Conservation (phyloP, 1,140 invertebrate species). For the Dendroctonus ponderosae region DNA sequence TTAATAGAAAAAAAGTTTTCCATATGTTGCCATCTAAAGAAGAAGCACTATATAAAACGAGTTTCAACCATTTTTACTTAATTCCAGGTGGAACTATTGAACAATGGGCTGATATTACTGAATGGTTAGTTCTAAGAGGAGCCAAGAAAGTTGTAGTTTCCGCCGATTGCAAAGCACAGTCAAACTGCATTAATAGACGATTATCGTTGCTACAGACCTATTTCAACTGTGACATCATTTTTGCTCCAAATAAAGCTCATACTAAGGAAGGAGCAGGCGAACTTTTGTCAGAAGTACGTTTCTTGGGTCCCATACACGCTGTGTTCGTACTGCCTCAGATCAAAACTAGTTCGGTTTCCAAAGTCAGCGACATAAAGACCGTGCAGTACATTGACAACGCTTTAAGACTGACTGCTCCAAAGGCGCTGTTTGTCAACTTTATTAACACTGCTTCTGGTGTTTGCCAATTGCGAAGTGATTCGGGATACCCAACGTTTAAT, state of each 20-base stretch:
- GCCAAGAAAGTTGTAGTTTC: constrained; percentile 68
- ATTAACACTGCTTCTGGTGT: constrained; percentile 40
- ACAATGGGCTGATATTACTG: constrained; percentile 81
- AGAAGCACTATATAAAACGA: not conserved
- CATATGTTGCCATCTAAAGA: too few relatives aligned
- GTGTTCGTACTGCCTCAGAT: constrained; percentile 44
- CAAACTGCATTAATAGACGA: constrained; percentile 40
- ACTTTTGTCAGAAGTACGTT: constrained; percentile 43
- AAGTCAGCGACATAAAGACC: constrained; percentile 41
- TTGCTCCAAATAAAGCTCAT: constrained; percentile 38
- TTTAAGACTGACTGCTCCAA: constrained; percentile 43
- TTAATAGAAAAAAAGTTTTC: too few relatives aligned
- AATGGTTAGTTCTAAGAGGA: constrained; percentile 83
- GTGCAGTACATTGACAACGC: constrained; percentile 45
- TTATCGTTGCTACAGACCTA: constrained; percentile 40
- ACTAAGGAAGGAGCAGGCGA: constrained; percentile 43
- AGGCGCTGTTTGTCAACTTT: constrained; percentile 46
- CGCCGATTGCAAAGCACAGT: constrained; percentile 40
- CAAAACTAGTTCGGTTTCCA: constrained; percentile 12
- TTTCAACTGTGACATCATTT: constrained; percentile 41
- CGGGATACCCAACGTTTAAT: constrained; percentile 44
- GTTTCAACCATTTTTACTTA: not conserved
- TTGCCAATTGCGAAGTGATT: constrained; percentile 38
- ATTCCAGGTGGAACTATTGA: constrained; percentile 75
- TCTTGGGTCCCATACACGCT: constrained; percentile 41